phyloP scores from a whole-genome alignment of 2,113 vertebrate genomes.

The Macaca mulatta region DNA sequence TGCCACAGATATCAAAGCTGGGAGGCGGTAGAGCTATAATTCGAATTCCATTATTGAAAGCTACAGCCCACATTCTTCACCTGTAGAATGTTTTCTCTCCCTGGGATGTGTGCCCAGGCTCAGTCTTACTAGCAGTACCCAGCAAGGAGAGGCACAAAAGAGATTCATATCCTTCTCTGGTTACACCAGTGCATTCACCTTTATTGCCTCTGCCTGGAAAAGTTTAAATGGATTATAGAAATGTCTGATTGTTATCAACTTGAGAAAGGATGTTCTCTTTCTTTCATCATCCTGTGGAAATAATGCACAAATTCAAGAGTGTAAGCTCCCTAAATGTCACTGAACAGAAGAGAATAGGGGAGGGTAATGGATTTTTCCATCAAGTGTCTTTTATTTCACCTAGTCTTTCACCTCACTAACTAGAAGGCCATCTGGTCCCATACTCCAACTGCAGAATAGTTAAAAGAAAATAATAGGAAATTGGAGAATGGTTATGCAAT shows the following conservation, averaged over 20 bases:
- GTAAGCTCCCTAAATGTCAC: background rate
- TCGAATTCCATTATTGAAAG: background rate
- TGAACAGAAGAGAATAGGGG: background rate
- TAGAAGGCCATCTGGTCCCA: background rate
- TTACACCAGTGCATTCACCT: background rate
- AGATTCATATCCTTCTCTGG: background rate
- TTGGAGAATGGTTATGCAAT: background rate
- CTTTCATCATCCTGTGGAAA: conserved; percentile 24
- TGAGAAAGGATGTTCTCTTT: conserved; percentile 1
- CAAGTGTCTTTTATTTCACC: background rate
- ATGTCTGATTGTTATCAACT: background rate
- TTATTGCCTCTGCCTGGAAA: background rate
- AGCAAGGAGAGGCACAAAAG: background rate
- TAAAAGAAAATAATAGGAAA: conserved; percentile 65
- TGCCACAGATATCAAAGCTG: background rate
- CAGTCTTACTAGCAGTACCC: background rate
- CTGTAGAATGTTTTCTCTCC: background rate
- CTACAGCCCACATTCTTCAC: background rate
- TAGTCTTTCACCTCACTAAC: conserved; percentile 30
- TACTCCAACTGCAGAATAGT: background rate
- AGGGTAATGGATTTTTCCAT: conserved; percentile 15
- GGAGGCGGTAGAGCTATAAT: background rate
- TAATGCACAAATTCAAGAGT: background rate
- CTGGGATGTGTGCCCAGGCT: background rate
- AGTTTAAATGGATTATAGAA: conserved; percentile 1